Evolutionary conservation across 2,113 vertebrate genomes (phyloP), one percentile per base, ranked within the genome.

Genomic region (Dromaius novaehollandiae): DNA sequence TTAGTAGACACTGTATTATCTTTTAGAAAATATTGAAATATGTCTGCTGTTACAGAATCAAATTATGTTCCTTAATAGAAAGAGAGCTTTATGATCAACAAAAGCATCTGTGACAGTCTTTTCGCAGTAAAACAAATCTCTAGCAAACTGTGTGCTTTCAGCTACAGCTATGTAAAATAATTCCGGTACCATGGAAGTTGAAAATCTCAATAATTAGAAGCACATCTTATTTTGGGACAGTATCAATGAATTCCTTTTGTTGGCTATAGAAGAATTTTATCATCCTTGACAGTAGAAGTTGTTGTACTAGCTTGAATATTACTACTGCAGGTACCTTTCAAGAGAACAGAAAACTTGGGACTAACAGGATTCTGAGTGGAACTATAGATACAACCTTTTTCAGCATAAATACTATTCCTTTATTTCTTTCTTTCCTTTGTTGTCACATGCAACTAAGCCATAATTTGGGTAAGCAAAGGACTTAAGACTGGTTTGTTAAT

Each of bases 261-360:
- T 76, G 21, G 51, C n/a, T 86, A 18, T 19, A 58, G 50, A 53
- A 79, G 14, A 79, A 68, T 87, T 96, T 74, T 66, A 84, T 89
- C 77, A 86, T 76, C 36, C 76, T 88, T 89, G 61, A 40, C 74
- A 90, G 21, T 22, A 40, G 64, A 80, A 66, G 25, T n/a, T 83
- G 20, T 66, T 86, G 17, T 38, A 53, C 25, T 86, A 48, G 68
- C 34, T 96, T 86, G 38, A 93, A 95, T 89, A 93, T 32, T 93
- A 50, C 56, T 81, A 70, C 56, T 55, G 48, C 94, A 78, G 50
- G 30, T 71, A 60, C 74, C 28, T 89, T 70, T 50, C 63, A 95
- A 76, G 50, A 53, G 79, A 68, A 94, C 36, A 88, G 38, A 95
- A 95, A 82, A 91, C 88, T 87, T 94, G 84, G 50, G 7, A 12